Evolutionary conservation across 2,888 invertebrate species (phyloP).

Genomic region (Hydropsyche betteni): DNA sequence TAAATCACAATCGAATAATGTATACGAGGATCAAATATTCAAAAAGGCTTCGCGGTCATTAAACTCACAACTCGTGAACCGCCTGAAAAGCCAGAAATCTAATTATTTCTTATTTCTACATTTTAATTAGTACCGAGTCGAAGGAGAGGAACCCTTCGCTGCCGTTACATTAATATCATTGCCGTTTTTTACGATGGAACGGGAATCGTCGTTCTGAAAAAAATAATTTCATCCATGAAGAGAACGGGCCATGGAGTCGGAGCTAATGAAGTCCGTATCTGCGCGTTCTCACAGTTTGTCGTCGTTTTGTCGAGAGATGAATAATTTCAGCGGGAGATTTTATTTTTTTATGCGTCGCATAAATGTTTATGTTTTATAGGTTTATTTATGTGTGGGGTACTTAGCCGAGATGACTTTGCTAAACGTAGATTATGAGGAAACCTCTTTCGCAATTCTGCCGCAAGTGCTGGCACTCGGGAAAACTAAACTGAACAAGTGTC

Average conservation of each 20-base stretch:
- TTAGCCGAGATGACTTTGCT: too few relatives aligned
- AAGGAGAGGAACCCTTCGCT: not conserved
- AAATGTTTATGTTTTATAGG: too few relatives aligned
- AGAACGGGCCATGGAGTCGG: not conserved
- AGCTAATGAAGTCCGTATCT: slow-evolving; percentile 30
- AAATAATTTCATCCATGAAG: slow-evolving; percentile 32
- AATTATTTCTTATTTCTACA: slow-evolving; percentile 26
- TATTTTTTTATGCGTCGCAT: too few relatives aligned
- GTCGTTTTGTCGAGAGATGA: not conserved
- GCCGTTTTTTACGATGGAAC: slow-evolving; percentile 28
- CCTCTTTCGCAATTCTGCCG: too few relatives aligned
- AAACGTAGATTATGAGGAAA: too few relatives aligned
- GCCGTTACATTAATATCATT: slow-evolving; percentile 4
- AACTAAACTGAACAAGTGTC: too few relatives aligned
- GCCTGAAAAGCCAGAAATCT: slow-evolving; percentile 10
- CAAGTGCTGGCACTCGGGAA: too few relatives aligned
- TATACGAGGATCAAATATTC: not conserved
- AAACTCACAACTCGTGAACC: not conserved
- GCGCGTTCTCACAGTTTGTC: not conserved
- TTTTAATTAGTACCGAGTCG: slow-evolving; percentile 20
- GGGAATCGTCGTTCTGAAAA: slow-evolving; percentile 14
- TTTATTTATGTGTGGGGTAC: too few relatives aligned
- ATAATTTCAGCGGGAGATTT: not conserved
- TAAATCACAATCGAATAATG: too few relatives aligned
- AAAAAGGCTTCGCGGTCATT: not conserved